phyloP scores from a whole-genome alignment of 2,888 invertebrate species.

The Cylloceria caligata region DNA sequence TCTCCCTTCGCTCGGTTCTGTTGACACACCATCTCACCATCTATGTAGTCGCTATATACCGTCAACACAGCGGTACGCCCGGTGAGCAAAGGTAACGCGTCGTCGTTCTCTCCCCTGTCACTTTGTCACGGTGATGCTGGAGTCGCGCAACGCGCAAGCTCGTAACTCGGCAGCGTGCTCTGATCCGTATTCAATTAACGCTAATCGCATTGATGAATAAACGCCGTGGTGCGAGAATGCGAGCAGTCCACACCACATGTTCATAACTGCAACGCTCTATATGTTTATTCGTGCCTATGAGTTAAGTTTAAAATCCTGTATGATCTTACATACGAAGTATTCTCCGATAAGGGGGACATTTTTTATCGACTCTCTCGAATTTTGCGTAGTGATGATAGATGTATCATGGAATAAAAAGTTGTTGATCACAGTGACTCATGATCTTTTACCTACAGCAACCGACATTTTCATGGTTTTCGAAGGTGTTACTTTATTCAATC shows the following conservation, averaged over 20 bases:
- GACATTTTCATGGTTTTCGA: too few relatives aligned
- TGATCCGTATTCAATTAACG: conserved; percentile 78
- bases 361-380: too few relatives aligned
- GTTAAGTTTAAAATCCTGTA: neutral
- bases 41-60: neutral
- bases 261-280: neutral
- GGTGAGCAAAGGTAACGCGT: conserved; percentile 58
- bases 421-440: too few relatives aligned
- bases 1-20: conserved; percentile 29
- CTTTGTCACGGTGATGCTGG: conserved; percentile 34
- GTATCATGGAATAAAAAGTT: too few relatives aligned
- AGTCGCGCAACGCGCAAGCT: conserved; percentile 52
- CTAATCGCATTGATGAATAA: conserved; percentile 76
- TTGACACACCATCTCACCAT: conserved; percentile 42
- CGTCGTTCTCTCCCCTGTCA: conserved; percentile 19
- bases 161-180: conserved; percentile 47
- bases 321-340: neutral
- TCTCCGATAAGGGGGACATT: too few relatives aligned
- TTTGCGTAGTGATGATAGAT: too few relatives aligned
- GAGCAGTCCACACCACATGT: neutral
- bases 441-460: too few relatives aligned
- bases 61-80: conserved; percentile 40
- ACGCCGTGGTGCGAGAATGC: conserved; percentile 46
- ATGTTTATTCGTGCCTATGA: conserved; percentile 4
- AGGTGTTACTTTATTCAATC: too few relatives aligned